These are phyloP conservation scores for Holocentrus rufus DNA, from an alignment of 2,797 vertebrate genomes.

Conservation along the genomic window DNA sequence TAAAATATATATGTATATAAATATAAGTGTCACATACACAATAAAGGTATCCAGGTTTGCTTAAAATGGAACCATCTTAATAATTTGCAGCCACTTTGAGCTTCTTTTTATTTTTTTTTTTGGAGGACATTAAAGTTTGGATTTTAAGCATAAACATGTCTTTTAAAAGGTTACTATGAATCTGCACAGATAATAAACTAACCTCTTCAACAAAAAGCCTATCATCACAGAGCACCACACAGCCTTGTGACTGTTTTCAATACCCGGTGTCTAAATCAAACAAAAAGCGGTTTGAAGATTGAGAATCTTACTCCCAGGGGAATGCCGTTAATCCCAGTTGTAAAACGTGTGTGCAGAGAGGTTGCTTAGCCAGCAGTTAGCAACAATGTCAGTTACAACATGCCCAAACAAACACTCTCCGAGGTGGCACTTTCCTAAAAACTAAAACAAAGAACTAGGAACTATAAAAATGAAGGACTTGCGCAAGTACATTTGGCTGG, in stretches of 20 bases:
- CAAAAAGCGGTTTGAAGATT: not conserved
- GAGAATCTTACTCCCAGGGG: not conserved
- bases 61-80: constrained; percentile 22
- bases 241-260: not conserved
- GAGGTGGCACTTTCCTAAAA: no score
- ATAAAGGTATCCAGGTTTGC: not conserved
- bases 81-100: constrained; percentile 89
- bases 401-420: no score
- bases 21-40: not conserved
- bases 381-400: no score
- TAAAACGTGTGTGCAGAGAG: not conserved
- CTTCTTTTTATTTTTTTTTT: constrained; percentile 2
- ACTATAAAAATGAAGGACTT: no score
- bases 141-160: not conserved
- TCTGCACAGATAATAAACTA: not conserved
- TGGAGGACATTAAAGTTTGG: not conserved
- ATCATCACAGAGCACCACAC: not conserved
- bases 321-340: not conserved
- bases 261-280: not conserved
- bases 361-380: no score
- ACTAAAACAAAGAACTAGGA: no score
- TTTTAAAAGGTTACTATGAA: not conserved
- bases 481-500: no score
- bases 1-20: not conserved
- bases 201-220: not conserved